Conservation (phyloP, 2,888 invertebrate genomes). For the Amphipyra tragopoginis region DNA sequence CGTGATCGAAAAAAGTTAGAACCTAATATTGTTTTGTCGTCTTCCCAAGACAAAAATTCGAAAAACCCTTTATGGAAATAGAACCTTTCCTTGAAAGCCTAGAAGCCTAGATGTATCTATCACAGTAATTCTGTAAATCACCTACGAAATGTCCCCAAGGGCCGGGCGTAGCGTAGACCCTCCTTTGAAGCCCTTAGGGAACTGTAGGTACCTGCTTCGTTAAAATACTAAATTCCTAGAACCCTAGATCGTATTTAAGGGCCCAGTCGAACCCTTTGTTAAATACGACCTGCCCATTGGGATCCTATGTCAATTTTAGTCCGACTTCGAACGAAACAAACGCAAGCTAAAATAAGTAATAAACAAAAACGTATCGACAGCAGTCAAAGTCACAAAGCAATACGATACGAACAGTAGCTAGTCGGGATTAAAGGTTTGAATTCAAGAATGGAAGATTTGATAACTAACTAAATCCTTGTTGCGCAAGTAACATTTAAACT, state of each 20-base stretch:
- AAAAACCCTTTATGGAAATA: too few relatives aligned
- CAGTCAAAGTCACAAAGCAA: constrained; percentile 11
- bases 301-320: constrained; percentile 4
- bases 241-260: constrained; percentile 1
- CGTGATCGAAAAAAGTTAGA: too few relatives aligned
- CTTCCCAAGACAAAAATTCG: too few relatives aligned
- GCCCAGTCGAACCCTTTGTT: constrained; percentile 3
- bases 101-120: too few relatives aligned
- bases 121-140: too few relatives aligned
- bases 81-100: too few relatives aligned
- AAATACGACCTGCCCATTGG: constrained; percentile 1
- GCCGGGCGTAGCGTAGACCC: too few relatives aligned
- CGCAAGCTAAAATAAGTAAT: background rate
- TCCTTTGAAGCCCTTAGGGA: too few relatives aligned
- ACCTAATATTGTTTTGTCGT: too few relatives aligned
- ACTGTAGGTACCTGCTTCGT: too few relatives aligned
- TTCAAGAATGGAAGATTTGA: background rate
- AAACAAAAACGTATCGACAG: constrained; percentile 1
- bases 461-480: background rate
- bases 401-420: background rate
- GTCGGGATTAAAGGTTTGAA: constrained; percentile 1
- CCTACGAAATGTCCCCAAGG: too few relatives aligned
- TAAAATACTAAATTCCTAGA: background rate
- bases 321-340: constrained; percentile 4
- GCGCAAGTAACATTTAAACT: too few relatives aligned